A percentile compares a stretch with the other conserved stretches of the same genome.
phyloP scores from a whole-genome alignment of 37 sponge, comb jelly and placozoan species.

The Oscarella lobularis region DNA sequence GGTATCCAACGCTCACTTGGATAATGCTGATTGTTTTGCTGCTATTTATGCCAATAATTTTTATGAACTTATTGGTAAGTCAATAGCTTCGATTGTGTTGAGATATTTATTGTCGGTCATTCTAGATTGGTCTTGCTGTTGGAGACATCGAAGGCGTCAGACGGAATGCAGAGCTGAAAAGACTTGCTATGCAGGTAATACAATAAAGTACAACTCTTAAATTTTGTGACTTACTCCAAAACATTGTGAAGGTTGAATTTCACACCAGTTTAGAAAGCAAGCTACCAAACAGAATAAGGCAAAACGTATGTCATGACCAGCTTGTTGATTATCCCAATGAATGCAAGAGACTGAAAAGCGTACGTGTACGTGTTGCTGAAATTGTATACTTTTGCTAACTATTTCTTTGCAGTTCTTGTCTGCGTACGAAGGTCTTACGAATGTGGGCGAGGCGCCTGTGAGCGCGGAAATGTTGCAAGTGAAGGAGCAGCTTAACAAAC shows the following conservation, averaged over 20 bases:
- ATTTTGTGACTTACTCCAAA: too few species aligned
- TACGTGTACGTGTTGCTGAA: background rate
- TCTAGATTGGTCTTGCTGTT: constrained; percentile 72
- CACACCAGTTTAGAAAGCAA: background rate
- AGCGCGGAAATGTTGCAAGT: too few species aligned
- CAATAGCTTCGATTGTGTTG: background rate
- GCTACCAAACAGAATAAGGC: background rate
- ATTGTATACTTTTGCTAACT: background rate
- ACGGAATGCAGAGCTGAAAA: constrained; percentile 38
- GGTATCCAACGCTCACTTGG: constrained; percentile 21
- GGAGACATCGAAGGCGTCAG: constrained; percentile 68
- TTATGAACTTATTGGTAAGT: constrained; percentile 72
- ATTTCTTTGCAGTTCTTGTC: background rate
- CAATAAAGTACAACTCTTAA: constrained; percentile 1
- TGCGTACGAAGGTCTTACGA: too few species aligned
- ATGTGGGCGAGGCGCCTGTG: background rate
- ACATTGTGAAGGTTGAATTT: background rate
- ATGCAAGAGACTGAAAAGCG: too few species aligned
- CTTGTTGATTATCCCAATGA: too few species aligned
- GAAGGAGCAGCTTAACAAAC: too few species aligned
- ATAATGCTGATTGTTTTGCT: constrained; percentile 41
- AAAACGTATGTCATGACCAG: background rate
- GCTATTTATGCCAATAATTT: constrained; percentile 45
- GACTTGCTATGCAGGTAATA: constrained; percentile 3
- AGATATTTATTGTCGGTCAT: background rate